Percentiles rank a stretch among this genome's conserved stretches.
Conservation (phyloP, 2,888 invertebrate species). For the Ectemnius cavifrons region DNA sequence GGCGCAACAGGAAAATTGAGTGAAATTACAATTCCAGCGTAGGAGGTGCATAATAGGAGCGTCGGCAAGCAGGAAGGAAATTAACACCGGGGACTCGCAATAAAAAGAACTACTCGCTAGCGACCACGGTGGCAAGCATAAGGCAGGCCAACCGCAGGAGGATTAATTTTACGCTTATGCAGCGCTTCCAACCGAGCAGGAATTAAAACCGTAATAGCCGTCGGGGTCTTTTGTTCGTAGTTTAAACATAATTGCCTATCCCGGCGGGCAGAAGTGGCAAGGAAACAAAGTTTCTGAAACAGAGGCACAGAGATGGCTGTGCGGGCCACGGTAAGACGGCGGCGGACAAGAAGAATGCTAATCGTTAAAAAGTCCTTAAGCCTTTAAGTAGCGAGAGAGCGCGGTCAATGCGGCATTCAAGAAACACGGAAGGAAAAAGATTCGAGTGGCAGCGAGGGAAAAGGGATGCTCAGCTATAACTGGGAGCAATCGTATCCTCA, state of each 20-base stretch:
- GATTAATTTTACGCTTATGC: conserved; percentile 6
- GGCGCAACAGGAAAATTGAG: neutral
- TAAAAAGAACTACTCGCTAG: conserved; percentile 1
- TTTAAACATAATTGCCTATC: no score
- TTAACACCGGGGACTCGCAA: neutral
- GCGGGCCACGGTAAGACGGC: no score
- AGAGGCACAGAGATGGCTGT: no score
- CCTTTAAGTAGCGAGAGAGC: conserved; percentile 1
- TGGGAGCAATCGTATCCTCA: no score
- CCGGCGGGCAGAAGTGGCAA: no score
- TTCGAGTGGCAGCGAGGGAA: neutral
- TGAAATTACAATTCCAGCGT: neutral
- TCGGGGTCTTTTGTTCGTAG: no score
- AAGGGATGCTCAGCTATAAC: neutral
- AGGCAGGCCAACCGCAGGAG: neutral
- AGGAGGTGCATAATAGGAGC: neutral
- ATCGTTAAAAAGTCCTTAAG: conserved; percentile 14
- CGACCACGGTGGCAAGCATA: neutral
- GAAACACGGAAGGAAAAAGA: neutral
- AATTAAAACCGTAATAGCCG: neutral
- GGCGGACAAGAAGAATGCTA: conserved; percentile 8
- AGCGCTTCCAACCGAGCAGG: neutral
- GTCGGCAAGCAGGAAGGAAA: neutral
- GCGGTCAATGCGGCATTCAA: neutral
- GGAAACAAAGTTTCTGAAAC: no score